phyloP scores from a whole-genome alignment of 2,113 vertebrate species.

The Neodon shergylaensis region DNA sequence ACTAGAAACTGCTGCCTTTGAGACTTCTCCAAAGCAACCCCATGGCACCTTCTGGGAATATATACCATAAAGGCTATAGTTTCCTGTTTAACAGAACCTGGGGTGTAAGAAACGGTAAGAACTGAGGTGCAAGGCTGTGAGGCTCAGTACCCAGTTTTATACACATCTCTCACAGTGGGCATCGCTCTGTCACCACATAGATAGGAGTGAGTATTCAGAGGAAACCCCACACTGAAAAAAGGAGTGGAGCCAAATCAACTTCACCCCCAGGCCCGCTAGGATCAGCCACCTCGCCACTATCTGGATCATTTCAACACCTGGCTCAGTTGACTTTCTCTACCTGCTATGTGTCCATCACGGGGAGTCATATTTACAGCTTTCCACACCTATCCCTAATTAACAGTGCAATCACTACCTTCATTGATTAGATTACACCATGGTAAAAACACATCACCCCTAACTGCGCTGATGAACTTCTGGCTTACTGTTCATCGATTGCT shows the following conservation, averaged over 20 bases:
- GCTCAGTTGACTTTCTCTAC: slow-evolving; percentile 38
- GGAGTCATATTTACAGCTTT: slow-evolving; percentile 38
- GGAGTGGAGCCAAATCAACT: background rate
- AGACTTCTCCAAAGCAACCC: background rate
- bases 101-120: background rate
- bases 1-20: background rate
- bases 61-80: fast-evolving
- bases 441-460: slow-evolving; percentile 52
- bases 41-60: background rate
- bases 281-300: background rate
- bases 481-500: slow-evolving; percentile 51
- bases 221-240: slow-evolving; percentile 15
- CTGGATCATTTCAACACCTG: background rate
- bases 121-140: background rate
- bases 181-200: background rate
- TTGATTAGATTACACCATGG: slow-evolving; percentile 39
- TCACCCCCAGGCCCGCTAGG: background rate
- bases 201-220: background rate
- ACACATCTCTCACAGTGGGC: background rate
- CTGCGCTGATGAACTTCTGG: slow-evolving; percentile 1
- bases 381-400: slow-evolving; percentile 50
- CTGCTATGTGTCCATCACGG: background rate
- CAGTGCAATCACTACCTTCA: slow-evolving; percentile 34
- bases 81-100: background rate
- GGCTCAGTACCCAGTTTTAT: background rate